Conservation (phyloP, 2,797 vertebrate species). For the Sebastolobus altivelis region DNA sequence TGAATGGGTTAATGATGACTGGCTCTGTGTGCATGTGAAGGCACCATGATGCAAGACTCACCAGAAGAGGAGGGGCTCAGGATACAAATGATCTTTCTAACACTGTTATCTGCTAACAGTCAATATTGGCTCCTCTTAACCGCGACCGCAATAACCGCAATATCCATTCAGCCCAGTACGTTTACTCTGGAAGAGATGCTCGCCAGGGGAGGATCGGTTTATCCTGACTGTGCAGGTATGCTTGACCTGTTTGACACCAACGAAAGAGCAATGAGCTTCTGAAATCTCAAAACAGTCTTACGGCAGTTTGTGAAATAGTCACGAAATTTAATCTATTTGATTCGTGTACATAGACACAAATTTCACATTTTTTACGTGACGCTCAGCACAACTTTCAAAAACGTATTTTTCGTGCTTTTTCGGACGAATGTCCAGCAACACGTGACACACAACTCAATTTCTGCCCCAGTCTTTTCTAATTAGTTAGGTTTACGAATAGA, state of each 20-base stretch:
- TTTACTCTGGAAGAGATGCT: neutral
- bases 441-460: too few species aligned
- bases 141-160: neutral
- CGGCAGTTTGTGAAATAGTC: too few species aligned
- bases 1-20: conserved; percentile 23
- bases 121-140: neutral
- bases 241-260: neutral
- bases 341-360: too few species aligned
- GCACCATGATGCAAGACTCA: neutral
- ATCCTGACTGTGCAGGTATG: neutral
- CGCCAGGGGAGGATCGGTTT: neutral
- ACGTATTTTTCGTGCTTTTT: too few species aligned
- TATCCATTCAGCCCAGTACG: neutral
- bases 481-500: too few species aligned
- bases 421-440: too few species aligned
- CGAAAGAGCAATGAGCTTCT: neutral
- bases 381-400: too few species aligned
- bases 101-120: neutral
- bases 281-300: too few species aligned
- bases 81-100: neutral
- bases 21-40: conserved; percentile 21
- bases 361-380: too few species aligned
- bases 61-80: neutral
- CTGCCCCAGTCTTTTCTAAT: too few species aligned
- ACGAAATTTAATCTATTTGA: too few species aligned